A percentile compares a stretch with the other conserved stretches of the same genome.
Conservation (phyloP, 1,140 invertebrate genomes). For the Sycophaga agraensis region DNA sequence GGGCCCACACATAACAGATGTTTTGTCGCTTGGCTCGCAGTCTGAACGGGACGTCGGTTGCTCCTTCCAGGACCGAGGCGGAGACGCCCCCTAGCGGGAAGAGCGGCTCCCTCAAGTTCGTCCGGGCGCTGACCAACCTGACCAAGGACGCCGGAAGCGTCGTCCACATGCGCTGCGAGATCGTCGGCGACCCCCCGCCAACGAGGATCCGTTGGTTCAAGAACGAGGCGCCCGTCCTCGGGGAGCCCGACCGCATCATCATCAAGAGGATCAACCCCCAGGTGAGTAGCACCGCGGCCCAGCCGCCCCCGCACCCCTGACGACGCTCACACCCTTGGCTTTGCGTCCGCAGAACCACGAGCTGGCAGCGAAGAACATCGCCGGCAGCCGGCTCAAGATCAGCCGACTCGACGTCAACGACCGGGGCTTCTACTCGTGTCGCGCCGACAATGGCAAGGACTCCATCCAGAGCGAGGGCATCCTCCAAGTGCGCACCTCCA, state of each 20-base stretch:
- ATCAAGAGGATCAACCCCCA: slow-evolving; percentile 52
- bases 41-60: too few species aligned
- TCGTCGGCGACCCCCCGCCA: slow-evolving; percentile 65
- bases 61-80: slow-evolving; percentile 35
- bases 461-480: slow-evolving; percentile 64
- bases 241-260: slow-evolving; percentile 58
- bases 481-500: slow-evolving; percentile 59
- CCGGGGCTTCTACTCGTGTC: slow-evolving; percentile 71
- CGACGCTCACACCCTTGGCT: too few species aligned
- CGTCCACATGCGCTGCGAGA: slow-evolving; percentile 69
- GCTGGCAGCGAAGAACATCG: slow-evolving; percentile 40
- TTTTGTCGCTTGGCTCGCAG: too few species aligned
- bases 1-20: too few species aligned
- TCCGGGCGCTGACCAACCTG: slow-evolving; percentile 61
- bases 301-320: too few species aligned
- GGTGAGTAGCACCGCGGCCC: slow-evolving; percentile 32
- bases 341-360: slow-evolving; percentile 38
- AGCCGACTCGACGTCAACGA: slow-evolving; percentile 66
- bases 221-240: slow-evolving; percentile 64
- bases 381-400: slow-evolving; percentile 60
- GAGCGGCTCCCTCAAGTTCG: slow-evolving; percentile 50
- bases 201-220: slow-evolving; percentile 68
- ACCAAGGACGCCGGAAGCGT: slow-evolving; percentile 65
- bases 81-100: slow-evolving; percentile 36
- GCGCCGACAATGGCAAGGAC: slow-evolving; percentile 64